A percentile compares a stretch with the other conserved stretches of the same genome.
Conservation (phyloP, 2,888 invertebrate genomes). For the Dicyrtoma fusca region DNA sequence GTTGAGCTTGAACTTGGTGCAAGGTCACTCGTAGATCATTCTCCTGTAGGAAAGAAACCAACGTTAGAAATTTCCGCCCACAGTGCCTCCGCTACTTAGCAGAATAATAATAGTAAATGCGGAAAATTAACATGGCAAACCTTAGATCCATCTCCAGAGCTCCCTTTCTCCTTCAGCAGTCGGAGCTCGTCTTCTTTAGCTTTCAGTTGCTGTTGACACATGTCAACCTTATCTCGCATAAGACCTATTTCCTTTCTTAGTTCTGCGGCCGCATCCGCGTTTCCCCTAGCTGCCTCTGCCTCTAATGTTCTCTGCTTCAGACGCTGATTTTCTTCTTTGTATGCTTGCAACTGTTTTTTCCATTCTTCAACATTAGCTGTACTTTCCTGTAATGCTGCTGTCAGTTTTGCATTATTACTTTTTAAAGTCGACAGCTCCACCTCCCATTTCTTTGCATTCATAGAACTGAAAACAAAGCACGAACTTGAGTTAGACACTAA, state of each 20-base stretch:
- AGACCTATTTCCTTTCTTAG: constrained; percentile 73
- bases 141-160: constrained; percentile 54
- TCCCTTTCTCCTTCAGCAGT: constrained; percentile 60
- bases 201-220: constrained; percentile 78
- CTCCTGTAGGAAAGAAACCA: constrained; percentile 41
- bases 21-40: constrained; percentile 53
- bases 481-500: not conserved
- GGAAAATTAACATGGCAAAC: constrained; percentile 44
- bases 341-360: constrained; percentile 90
- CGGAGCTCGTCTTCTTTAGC: constrained; percentile 82
- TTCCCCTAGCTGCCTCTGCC: constrained; percentile 71
- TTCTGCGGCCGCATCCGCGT: constrained; percentile 72
- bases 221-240: constrained; percentile 78
- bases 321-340: constrained; percentile 86
- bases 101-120: constrained; percentile 41
- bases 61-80: not conserved
- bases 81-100: not conserved
- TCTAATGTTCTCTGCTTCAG: constrained; percentile 75
- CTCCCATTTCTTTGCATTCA: constrained; percentile 99
- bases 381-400: constrained; percentile 91
- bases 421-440: constrained; percentile 93
- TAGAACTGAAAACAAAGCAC: constrained; percentile 69
- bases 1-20: constrained; percentile 70
- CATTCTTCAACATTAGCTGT: constrained; percentile 98
- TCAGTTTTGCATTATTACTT: constrained; percentile 92